Evolutionary conservation across 2,113 vertebrate genomes (phyloP).

Genomic region (Seriola quinqueradiata): DNA sequence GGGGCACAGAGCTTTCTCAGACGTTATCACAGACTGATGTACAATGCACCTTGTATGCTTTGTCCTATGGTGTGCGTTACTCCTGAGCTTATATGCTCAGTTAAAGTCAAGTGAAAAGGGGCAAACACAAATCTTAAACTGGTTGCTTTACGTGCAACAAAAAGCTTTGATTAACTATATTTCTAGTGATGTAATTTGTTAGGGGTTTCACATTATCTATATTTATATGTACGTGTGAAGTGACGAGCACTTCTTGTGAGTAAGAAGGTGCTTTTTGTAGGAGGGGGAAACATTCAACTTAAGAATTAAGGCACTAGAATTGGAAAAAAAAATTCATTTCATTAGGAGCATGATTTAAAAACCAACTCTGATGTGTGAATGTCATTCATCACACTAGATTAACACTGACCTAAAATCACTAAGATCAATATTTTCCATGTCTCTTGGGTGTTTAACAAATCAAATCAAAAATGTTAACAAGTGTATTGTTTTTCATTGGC

Average conservation of each 20-base stretch:
- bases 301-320: background rate
- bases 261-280: background rate
- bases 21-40: constrained; percentile 16
- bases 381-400: background rate
- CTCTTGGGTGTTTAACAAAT: background rate
- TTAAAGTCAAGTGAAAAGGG: constrained; percentile 4
- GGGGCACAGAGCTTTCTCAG: constrained; percentile 3
- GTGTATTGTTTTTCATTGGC: background rate
- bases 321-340: background rate
- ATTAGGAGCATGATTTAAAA: background rate
- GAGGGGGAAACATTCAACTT: no score
- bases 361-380: background rate
- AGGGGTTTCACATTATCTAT: background rate
- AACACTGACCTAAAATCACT: background rate
- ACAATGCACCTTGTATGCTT: background rate
- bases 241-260: background rate
- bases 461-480: background rate
- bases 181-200: background rate
- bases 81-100: background rate
- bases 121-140: background rate
- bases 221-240: background rate
- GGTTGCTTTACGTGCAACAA: background rate
- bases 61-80: background rate
- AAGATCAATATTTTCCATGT: background rate
- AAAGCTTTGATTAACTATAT: background rate